phyloP scores from a whole-genome alignment of 1,140 invertebrate genomes.

The Drosophila sp. region DNA sequence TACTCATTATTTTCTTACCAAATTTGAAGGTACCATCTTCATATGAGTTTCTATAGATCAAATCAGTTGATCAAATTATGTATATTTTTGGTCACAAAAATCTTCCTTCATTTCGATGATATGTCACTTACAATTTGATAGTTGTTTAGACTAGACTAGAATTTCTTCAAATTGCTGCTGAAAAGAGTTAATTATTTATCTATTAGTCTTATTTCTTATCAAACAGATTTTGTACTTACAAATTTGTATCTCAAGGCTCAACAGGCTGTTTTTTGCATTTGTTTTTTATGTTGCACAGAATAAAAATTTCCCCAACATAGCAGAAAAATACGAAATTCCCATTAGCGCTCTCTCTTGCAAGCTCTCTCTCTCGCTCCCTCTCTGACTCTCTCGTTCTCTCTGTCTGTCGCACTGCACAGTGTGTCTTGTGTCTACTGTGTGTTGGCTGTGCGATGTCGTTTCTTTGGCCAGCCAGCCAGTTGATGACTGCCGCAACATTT shows the following conservation, averaged over 20 bases:
- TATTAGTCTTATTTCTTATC: no score
- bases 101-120: no score
- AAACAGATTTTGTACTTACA: not conserved
- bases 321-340: conserved; percentile 22
- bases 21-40: no score
- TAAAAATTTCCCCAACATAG: conserved; percentile 66
- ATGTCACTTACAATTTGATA: no score
- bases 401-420: conserved; percentile 24
- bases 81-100: no score
- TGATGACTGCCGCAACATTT: conserved; percentile 68
- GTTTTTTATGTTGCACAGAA: conserved; percentile 11
- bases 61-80: no score
- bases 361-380: not conserved
- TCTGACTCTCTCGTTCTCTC: conserved; percentile 2
- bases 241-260: conserved; percentile 42
- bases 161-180: no score
- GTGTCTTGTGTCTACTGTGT: not conserved
- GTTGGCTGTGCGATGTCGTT: conserved; percentile 11
- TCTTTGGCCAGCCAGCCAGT: conserved; percentile 10
- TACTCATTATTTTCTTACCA: no score
- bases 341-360: not conserved
- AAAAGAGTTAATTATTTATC: no score
- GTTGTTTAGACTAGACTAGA: no score
- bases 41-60: no score
- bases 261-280: conserved; percentile 67